Conservation (phyloP, 1,140 invertebrate genomes). For the Eufriesea mexicana region DNA sequence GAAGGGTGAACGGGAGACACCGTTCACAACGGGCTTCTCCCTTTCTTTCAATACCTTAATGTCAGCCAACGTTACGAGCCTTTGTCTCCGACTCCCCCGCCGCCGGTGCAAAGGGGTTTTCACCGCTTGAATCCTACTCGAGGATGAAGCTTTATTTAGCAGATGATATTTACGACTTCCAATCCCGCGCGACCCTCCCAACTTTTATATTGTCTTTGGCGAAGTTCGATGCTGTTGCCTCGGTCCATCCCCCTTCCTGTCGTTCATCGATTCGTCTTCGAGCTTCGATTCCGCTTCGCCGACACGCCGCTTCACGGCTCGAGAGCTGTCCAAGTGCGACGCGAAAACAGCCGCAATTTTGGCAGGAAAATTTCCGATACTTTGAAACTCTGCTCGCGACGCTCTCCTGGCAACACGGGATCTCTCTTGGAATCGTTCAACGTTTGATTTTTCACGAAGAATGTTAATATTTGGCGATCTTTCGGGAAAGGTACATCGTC, state of each 20-base stretch:
- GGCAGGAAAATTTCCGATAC: not conserved
- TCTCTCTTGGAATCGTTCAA: too few species aligned
- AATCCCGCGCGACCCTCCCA: conserved; percentile 72
- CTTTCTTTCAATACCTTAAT: conserved; percentile 75
- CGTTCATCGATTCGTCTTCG: conserved; percentile 50
- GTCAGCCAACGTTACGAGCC: conserved; percentile 73
- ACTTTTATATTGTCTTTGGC: conserved; percentile 79
- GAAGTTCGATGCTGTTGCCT: conserved; percentile 52
- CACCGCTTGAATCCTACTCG: conserved; percentile 69
- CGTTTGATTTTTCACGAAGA: too few species aligned
- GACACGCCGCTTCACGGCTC: conserved; percentile 56
- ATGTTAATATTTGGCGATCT: too few species aligned
- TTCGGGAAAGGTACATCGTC: too few species aligned
- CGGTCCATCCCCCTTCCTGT: conserved; percentile 53
- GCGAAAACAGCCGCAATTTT: not conserved
- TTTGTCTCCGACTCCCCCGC: conserved; percentile 72
- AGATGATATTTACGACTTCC: conserved; percentile 82
- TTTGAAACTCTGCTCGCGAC: too few species aligned
- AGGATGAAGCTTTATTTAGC: conserved; percentile 80
- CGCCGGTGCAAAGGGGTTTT: conserved; percentile 72
- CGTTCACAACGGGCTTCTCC: conserved; percentile 43
- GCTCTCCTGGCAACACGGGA: too few species aligned
- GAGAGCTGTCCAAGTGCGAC: conserved; percentile 6
- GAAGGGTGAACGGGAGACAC: conserved; percentile 20
- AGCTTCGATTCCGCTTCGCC: conserved; percentile 38